Evolutionary conservation across 2,888 invertebrate genomes (phyloP).

Genomic region (Dicyrtoma fusca): DNA sequence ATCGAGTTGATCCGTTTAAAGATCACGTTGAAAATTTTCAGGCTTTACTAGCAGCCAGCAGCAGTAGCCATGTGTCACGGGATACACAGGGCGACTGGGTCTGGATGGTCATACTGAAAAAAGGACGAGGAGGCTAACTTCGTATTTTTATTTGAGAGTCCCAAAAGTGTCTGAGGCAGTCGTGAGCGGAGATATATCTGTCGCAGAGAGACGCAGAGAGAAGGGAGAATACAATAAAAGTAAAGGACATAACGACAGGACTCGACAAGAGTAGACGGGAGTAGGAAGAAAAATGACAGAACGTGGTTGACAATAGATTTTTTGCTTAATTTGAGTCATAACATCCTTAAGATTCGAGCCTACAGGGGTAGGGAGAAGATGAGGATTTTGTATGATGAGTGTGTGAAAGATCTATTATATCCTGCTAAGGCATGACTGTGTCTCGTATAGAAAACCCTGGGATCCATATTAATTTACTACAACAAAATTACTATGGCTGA

Average conservation of each 20-base stretch:
- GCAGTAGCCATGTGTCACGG: too few relatives aligned
- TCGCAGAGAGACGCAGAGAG: neutral
- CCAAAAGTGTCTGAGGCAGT: too few relatives aligned
- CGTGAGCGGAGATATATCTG: neutral
- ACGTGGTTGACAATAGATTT: conserved; percentile 31
- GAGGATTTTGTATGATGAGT: conserved; percentile 1
- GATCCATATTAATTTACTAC: conserved; percentile 9
- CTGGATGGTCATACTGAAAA: too few relatives aligned
- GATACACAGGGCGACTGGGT: too few relatives aligned
- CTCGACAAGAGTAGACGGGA: conserved; percentile 2
- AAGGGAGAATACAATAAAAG: neutral
- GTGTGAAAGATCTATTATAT: conserved; percentile 1
- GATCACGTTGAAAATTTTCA: too few relatives aligned
- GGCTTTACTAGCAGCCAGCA: too few relatives aligned
- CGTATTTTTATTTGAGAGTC: too few relatives aligned
- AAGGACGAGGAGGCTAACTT: too few relatives aligned
- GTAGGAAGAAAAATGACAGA: conserved; percentile 13
- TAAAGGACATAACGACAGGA: neutral
- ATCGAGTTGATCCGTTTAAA: too few relatives aligned
- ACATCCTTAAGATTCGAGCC: conserved; percentile 23
- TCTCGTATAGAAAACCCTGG: neutral
- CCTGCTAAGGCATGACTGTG: too few relatives aligned
- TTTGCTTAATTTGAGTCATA: conserved; percentile 31
- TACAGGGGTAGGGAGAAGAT: conserved; percentile 12
- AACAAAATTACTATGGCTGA: neutral